Evolutionary conservation across 2,113 vertebrate genomes (phyloP).

Genomic region (Acinonyx jubatus): DNA sequence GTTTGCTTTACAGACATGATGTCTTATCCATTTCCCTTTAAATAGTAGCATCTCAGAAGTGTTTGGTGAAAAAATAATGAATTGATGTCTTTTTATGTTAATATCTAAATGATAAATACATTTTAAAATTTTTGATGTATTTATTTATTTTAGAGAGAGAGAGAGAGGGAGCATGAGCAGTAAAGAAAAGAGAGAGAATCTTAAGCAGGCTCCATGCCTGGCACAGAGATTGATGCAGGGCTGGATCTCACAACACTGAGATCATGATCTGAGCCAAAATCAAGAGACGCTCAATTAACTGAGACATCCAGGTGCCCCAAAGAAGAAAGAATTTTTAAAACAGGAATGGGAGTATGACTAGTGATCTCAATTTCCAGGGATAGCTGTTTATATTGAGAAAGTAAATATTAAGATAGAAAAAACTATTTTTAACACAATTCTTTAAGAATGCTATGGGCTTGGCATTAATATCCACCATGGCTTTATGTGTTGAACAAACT

Average conservation of each 20-base stretch:
- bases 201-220: no score
- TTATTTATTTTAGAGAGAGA: no score
- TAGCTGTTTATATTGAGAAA: not conserved
- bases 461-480: not conserved
- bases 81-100: not conserved
- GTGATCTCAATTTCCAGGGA: not conserved
- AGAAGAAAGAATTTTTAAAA: not conserved
- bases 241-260: no score
- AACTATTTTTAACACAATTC: not conserved
- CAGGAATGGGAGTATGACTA: not conserved
- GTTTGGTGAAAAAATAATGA: not conserved
- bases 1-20: not conserved
- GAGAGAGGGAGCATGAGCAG: no score
- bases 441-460: not conserved
- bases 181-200: no score
- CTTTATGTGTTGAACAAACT: not conserved
- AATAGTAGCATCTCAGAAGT: not conserved
- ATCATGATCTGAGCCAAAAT: no score
- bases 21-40: not conserved
- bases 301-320: no score
- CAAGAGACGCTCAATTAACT: no score
- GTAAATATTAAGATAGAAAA: not conserved
- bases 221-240: no score
- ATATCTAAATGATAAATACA: not conserved
- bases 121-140: no score